Evolutionary conservation across 2,888 invertebrate genomes (phyloP), one percentile per base, ranked within the genome.

Genomic region (Cataglyphis altisquamis): DNA sequence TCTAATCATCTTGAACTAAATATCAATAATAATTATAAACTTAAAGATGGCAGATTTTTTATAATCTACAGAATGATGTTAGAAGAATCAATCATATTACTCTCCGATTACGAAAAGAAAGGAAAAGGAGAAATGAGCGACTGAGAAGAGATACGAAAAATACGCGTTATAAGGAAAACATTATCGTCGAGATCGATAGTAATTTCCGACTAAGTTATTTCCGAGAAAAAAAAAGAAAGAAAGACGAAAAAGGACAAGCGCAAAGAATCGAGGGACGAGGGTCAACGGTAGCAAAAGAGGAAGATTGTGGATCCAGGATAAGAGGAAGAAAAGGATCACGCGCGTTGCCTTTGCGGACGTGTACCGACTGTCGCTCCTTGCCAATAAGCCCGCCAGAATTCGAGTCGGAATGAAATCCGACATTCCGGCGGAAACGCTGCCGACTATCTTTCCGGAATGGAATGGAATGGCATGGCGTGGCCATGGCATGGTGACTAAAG

Each of bases 361-460:
- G 82, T 87, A 83, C 85, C 84, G 84, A 84, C 87, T 87, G 89
- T 84, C 87, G 74, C 62, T 60, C 57, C 83, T 82, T 75, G 86
- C 87, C 87, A 84, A 90, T 90, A 90, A 90, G 78, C 70, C 67
- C 68, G 67, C 85, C 41, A 73, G 84, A 83, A 86, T 85, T 87
- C 84, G 82, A 72, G 72, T 29, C 68, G 68, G 48, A 72, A 63
- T 67, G 84, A 70, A 82, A 84, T 86, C 82, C 82, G 25, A 83
- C 86, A 87, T 87, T 88, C 83, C 90, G 32, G 25, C 12, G 73
- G 75, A 84, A 81, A 82, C 63, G 64, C 67, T 52, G 32, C 62
- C 82, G 78, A 41, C 62, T 41, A 41, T 80, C 78, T 73, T 80
- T 80, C 78, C 78, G 78, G 70, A 3, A 29, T 55, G 55, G 45